Conservation (phyloP, 2,797 vertebrate species). For the Hoplostethus mediterraneus region DNA sequence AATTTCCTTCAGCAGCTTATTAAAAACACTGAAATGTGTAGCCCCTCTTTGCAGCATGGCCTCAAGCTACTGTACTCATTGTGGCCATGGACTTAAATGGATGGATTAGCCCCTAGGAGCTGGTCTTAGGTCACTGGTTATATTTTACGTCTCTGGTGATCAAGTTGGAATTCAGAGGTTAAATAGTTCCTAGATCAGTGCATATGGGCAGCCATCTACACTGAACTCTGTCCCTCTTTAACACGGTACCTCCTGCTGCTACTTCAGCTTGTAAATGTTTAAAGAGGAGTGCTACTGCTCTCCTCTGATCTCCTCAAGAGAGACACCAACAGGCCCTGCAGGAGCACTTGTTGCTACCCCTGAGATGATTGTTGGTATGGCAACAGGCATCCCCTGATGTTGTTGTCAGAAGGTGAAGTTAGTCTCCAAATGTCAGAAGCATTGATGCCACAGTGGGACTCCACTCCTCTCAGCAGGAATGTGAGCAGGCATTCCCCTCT, state of each 20-base stretch:
- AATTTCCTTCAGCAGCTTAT: conserved; percentile 48
- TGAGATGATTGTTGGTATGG: conserved; percentile 76
- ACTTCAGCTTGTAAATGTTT: conserved; percentile 62
- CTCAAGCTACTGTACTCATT: conserved; percentile 36
- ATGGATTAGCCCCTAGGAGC: conserved; percentile 16
- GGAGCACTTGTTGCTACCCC: conserved; percentile 72
- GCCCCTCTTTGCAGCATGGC: conserved; percentile 43
- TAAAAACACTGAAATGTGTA: conserved; percentile 53
- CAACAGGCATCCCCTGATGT: conserved; percentile 72
- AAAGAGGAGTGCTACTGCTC: conserved; percentile 51
- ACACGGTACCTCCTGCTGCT: conserved; percentile 11
- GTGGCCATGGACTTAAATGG: conserved; percentile 26
- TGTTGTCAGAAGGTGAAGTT: conserved; percentile 70
- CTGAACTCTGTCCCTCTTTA: conserved; percentile 18
- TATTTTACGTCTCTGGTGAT: conserved; percentile 15
- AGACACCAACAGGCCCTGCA: conserved; percentile 58
- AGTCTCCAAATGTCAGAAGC: conserved; percentile 76
- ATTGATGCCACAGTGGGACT: conserved; percentile 61
- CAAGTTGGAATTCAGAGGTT: conserved; percentile 10
- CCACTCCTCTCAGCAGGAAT: conserved; percentile 54
- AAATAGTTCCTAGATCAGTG: conserved; percentile 11
- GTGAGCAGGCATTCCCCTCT: conserved; percentile 34
- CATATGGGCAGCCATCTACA: not conserved
- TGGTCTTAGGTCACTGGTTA: conserved; percentile 29
- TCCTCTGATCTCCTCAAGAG: conserved; percentile 63